A percentile compares a stretch with the other conserved stretches of the same genome.
phyloP scores from a whole-genome alignment of 2,797 vertebrate species.

The Falco concolor region DNA sequence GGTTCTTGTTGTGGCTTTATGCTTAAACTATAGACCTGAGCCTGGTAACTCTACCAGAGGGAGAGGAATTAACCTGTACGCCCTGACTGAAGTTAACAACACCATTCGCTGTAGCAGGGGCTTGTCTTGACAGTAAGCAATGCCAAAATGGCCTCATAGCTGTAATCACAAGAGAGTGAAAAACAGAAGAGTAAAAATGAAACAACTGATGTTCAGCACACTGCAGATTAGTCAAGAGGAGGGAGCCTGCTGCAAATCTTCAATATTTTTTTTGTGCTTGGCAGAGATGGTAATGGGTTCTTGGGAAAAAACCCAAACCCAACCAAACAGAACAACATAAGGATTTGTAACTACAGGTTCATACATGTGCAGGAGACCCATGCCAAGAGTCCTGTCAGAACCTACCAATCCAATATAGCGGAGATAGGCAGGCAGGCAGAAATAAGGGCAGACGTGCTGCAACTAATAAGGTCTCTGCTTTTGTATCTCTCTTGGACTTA shows the following conservation, averaged over 20 bases:
- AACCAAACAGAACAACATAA: no score
- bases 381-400: not conserved
- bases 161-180: not conserved
- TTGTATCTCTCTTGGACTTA: not conserved
- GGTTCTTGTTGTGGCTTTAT: not conserved
- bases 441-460: not conserved
- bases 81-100: not conserved
- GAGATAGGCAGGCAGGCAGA: not conserved
- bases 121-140: not conserved
- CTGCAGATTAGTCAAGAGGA: not conserved
- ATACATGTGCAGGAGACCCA: not conserved
- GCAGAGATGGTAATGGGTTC: not conserved
- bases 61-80: not conserved
- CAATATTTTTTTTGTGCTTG: not conserved
- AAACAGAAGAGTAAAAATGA: not conserved
- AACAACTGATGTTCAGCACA: not conserved
- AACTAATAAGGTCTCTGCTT: not conserved
- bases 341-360: not conserved
- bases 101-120: not conserved
- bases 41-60: not conserved
- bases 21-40: not conserved
- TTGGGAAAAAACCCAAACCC: not conserved
- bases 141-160: not conserved
- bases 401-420: rapidly evolving
- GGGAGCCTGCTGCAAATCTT: not conserved